Conservation (phyloP, 1,140 invertebrate species). For the Drosophila dunni region DNA sequence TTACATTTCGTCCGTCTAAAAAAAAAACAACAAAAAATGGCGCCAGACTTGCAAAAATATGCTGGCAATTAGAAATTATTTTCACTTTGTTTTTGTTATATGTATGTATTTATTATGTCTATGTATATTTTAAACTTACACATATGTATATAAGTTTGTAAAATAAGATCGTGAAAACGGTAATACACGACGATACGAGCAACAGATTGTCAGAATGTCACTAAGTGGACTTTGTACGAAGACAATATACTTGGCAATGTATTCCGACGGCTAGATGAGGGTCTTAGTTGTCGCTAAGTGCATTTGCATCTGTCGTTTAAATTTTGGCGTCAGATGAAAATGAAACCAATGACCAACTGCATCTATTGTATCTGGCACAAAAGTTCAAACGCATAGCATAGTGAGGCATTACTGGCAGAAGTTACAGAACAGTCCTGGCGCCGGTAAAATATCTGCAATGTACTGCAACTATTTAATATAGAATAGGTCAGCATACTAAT, state of each 20-base stretch:
- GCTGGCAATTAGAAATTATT: slow-evolving; percentile 64
- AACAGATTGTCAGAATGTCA: slow-evolving; percentile 75
- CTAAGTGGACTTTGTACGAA: slow-evolving; percentile 71
- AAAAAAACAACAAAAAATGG: slow-evolving; percentile 47
- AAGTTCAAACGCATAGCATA: slow-evolving; percentile 62
- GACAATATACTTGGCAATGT: slow-evolving; percentile 64
- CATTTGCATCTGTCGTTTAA: slow-evolving; percentile 66
- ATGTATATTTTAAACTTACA: slow-evolving; percentile 11
- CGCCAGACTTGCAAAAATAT: slow-evolving; percentile 67
- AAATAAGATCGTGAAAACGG: slow-evolving; percentile 8
- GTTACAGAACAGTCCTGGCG: background rate
- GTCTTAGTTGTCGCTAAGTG: slow-evolving; percentile 40
- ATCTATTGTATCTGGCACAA: slow-evolving; percentile 68
- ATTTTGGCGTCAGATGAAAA: slow-evolving; percentile 48
- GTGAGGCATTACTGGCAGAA: background rate
- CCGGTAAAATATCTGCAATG: background rate
- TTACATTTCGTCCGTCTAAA: slow-evolving; percentile 6
- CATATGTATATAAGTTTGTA: slow-evolving; percentile 2
- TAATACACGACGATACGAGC: slow-evolving; percentile 36
- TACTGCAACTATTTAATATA: background rate
- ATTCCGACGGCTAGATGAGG: slow-evolving; percentile 8
- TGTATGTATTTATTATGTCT: slow-evolving; percentile 18
- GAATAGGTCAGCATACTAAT: background rate
- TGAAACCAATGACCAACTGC: slow-evolving; percentile 35
- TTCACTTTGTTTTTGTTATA: slow-evolving; percentile 47